A percentile compares a stretch with the other conserved stretches of the same genome.
Evolutionary conservation across 2,888 invertebrate genomes (phyloP).

Genomic region (Neuroscelio doddi): DNA sequence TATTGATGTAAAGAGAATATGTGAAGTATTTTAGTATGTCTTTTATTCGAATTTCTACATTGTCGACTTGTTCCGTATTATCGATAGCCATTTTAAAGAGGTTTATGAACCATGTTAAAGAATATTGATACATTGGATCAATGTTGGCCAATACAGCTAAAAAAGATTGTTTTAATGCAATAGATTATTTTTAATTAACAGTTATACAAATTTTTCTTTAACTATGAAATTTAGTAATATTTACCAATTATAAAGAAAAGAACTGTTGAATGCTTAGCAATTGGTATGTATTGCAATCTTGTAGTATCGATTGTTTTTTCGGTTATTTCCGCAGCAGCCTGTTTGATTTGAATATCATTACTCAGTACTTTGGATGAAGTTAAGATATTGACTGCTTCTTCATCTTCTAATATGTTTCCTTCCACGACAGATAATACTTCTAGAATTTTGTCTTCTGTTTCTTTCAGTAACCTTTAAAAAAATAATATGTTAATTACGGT

Average conservation of each 20-base stretch:
- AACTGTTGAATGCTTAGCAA: constrained; percentile 91
- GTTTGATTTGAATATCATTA: constrained; percentile 93
- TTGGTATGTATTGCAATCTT: constrained; percentile 89
- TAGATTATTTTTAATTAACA: background rate
- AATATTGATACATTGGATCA: constrained; percentile 98
- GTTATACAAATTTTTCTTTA: background rate
- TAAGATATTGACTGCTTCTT: constrained; percentile 87
- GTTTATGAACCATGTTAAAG: constrained; percentile 93
- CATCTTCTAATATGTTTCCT: constrained; percentile 91
- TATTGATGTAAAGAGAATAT: constrained; percentile 90
- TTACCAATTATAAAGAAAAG: constrained; percentile 92
- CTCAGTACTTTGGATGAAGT: constrained; percentile 92
- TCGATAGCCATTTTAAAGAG: constrained; percentile 90
- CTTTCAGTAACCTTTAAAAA: constrained; percentile 80
- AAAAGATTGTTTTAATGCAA: constrained; percentile 50
- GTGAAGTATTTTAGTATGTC: constrained; percentile 89
- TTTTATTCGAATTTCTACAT: constrained; percentile 81
- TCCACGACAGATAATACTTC: constrained; percentile 82
- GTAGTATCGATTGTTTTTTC: constrained; percentile 92
- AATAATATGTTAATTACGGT: background rate
- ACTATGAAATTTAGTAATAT: constrained; percentile 1
- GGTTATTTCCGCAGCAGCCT: constrained; percentile 90
- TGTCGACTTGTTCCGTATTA: constrained; percentile 88
- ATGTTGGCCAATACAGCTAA: constrained; percentile 89
- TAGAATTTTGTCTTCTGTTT: constrained; percentile 93